Evolutionary conservation across 2,888 invertebrate genomes (phyloP).

Genomic region (Pseudeuparius sepicola): DNA sequence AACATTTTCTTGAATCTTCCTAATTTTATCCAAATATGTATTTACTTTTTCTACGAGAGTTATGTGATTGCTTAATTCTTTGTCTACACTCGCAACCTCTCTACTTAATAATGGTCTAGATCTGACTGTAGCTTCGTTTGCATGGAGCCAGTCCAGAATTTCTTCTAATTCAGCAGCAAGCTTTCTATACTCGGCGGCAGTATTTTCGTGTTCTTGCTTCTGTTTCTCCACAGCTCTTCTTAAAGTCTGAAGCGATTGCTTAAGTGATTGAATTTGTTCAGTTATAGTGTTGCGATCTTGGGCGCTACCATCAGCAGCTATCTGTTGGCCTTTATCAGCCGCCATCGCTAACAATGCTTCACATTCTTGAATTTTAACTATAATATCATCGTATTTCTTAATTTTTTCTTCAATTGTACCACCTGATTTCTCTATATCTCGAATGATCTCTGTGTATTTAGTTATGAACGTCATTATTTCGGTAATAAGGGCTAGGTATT

Average conservation of each 20-base stretch:
- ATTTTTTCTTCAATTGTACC: constrained; percentile 79
- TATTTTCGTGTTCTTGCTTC: constrained; percentile 76
- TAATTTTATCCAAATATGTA: constrained; percentile 49
- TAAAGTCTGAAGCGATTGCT: constrained; percentile 70
- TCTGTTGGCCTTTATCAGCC: constrained; percentile 86
- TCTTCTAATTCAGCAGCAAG: constrained; percentile 73
- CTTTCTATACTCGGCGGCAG: constrained; percentile 81
- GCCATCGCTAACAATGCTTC: constrained; percentile 81
- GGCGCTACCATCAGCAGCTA: constrained; percentile 81
- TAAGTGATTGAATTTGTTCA: constrained; percentile 76
- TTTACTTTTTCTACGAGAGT: constrained; percentile 59
- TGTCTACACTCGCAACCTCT: constrained; percentile 68
- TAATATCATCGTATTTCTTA: constrained; percentile 75
- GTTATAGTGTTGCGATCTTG: constrained; percentile 81
- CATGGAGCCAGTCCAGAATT: constrained; percentile 73
- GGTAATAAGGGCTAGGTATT: constrained; percentile 75
- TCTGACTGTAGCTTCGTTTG: constrained; percentile 70
- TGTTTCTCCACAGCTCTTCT: constrained; percentile 76
- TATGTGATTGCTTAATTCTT: constrained; percentile 68
- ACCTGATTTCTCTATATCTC: constrained; percentile 76
- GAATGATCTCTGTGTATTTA: constrained; percentile 75
- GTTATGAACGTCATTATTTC: constrained; percentile 82
- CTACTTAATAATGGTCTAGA: constrained; percentile 73
- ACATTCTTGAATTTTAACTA: constrained; percentile 79
- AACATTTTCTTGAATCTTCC: constrained; percentile 58